A percentile compares a stretch with the other conserved stretches of the same genome.
Evolutionary conservation across 1,140 invertebrate species (phyloP).

Genomic region (Caenorhabditis tropicalis): DNA sequence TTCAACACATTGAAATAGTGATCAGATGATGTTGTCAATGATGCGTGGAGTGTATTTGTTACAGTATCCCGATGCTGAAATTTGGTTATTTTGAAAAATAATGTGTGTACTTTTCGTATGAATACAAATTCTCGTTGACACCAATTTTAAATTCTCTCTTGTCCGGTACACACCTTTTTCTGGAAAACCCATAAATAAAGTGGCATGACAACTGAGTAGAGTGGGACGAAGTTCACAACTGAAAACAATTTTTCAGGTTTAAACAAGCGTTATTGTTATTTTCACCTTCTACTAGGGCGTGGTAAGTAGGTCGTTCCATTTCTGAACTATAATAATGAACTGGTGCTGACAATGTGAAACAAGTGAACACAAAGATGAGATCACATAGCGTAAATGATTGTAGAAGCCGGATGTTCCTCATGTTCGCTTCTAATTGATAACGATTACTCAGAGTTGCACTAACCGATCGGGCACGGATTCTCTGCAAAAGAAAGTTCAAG

Average conservation of each 20-base stretch:
- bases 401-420: slow-evolving; percentile 19
- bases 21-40: slow-evolving; percentile 1
- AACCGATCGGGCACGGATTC: background rate
- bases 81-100: background rate
- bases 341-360: background rate
- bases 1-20: slow-evolving; percentile 16
- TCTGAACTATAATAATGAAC: slow-evolving; percentile 21
- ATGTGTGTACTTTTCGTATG: too few relatives aligned
- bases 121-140: too few relatives aligned
- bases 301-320: slow-evolving; percentile 14
- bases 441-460: background rate
- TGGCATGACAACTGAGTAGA: slow-evolving; percentile 25
- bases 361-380: slow-evolving; percentile 11
- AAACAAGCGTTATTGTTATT: too few relatives aligned
- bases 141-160: too few relatives aligned
- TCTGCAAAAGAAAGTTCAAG: background rate
- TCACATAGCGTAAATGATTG: slow-evolving; percentile 15
- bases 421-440: slow-evolving; percentile 5
- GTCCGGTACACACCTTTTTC: background rate
- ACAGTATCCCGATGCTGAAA: slow-evolving; percentile 13
- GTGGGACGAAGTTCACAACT: slow-evolving; percentile 15
- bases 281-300: slow-evolving; percentile 6
- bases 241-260: too few relatives aligned
- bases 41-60: background rate
- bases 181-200: slow-evolving; percentile 23